A percentile compares a stretch with the other conserved stretches of the same genome.
Conservation (phyloP, 1,140 invertebrate species). For the Melitaea cinxia region DNA sequence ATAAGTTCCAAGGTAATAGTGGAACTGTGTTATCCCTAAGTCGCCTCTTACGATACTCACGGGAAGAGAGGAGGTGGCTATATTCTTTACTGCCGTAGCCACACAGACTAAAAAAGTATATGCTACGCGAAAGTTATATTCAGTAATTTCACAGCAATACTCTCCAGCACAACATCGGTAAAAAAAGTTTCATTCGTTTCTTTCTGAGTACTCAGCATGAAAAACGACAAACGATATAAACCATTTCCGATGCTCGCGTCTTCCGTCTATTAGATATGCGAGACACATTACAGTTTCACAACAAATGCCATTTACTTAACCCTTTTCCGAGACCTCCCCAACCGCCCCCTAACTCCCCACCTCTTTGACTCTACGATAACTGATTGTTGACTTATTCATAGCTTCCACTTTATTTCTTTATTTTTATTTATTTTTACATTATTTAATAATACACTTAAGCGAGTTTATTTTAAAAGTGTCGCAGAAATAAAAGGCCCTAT, state of each 20-base stretch:
- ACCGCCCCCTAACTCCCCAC: constrained; percentile 4
- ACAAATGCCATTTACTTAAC: constrained; percentile 28
- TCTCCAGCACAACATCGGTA: no score
- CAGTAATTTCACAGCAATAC: no score
- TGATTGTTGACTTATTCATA: constrained; percentile 27
- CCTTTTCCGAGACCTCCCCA: constrained; percentile 13
- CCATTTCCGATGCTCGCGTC: neutral
- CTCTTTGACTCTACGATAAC: constrained; percentile 20
- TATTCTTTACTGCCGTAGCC: no score
- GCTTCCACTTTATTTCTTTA: constrained; percentile 11
- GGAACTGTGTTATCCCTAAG: no score
- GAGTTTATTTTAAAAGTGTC: no score
- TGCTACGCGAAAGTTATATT: no score
- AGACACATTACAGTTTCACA: constrained; percentile 27
- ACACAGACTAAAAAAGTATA: no score
- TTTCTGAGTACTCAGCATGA: neutral
- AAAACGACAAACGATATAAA: neutral
- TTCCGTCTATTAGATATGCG: constrained; percentile 1
- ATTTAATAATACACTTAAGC: no score
- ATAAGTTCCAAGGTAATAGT: no score
- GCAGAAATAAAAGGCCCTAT: no score
- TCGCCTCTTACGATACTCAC: no score
- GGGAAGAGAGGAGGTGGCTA: no score
- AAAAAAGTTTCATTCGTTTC: neutral
- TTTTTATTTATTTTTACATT: neutral